These are phyloP conservation scores for Lutjanus erythropterus DNA, from an alignment of 2,113 vertebrate genomes.

Conservation along the genomic window DNA sequence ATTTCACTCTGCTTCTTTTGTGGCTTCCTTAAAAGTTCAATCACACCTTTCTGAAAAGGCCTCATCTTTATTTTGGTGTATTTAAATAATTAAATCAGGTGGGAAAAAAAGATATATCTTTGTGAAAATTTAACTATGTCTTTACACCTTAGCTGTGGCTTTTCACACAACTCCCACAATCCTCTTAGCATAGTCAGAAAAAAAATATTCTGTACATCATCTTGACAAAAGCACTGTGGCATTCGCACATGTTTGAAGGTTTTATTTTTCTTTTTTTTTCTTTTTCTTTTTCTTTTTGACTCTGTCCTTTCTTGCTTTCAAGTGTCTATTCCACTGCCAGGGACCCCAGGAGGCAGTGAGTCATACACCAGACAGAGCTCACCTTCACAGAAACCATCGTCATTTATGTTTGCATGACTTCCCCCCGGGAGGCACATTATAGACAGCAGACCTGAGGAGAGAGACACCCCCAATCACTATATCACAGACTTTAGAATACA, in stretches of 20 bases:
- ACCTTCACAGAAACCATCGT: constrained; percentile 17
- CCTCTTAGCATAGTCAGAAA: constrained; percentile 4
- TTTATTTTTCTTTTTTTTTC: neutral
- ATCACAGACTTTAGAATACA: neutral
- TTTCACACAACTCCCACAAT: constrained; percentile 55
- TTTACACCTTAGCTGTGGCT: constrained; percentile 67
- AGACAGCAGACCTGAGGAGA: constrained; percentile 11
- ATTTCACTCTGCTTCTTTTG: neutral
- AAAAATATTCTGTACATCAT: constrained; percentile 11
- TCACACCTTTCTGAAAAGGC: neutral
- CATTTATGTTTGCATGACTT: constrained; percentile 28
- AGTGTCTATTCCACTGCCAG: constrained; percentile 24
- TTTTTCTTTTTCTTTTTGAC: neutral
- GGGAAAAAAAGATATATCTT: neutral
- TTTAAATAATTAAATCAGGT: constrained; percentile 62
- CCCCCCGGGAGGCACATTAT: neutral
- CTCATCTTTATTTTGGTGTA: constrained; percentile 40
- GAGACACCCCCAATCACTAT: neutral
- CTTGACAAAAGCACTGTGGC: constrained; percentile 35
- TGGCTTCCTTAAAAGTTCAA: neutral
- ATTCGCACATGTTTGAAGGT: neutral
- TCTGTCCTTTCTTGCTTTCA: neutral
- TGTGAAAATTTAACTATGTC: constrained; percentile 40
- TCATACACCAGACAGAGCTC: constrained; percentile 20
- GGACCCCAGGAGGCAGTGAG: neutral